phyloP scores from a whole-genome alignment of 1,140 invertebrate genomes.

The Akabosia matsudoensis region DNA sequence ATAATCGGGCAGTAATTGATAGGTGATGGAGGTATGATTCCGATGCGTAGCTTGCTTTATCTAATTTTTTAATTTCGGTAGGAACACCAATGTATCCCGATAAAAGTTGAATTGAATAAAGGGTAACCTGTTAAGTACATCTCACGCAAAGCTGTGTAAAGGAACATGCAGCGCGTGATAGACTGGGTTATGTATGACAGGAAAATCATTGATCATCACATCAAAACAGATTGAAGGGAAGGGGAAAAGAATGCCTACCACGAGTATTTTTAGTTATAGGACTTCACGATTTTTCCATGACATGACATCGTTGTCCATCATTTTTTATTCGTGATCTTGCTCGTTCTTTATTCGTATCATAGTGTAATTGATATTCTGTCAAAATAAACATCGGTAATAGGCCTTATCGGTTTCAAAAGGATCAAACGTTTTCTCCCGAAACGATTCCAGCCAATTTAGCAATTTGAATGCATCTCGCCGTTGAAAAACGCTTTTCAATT shows the following conservation, averaged over 20 bases:
- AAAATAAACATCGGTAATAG: conserved; percentile 19
- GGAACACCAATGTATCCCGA: no score
- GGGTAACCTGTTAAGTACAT: no score
- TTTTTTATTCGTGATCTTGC: neutral
- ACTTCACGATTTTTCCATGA: neutral
- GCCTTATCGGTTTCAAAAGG: conserved; percentile 1
- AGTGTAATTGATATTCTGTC: conserved; percentile 19
- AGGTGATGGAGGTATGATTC: no score
- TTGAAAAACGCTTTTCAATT: neutral
- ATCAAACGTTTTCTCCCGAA: neutral
- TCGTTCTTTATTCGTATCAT: conserved; percentile 8
- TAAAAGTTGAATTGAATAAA: no score
- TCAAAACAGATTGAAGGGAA: neutral
- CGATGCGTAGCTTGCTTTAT: no score
- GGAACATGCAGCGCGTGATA: neutral
- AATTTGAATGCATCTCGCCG: neutral
- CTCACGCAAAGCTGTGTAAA: no score
- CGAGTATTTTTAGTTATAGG: neutral
- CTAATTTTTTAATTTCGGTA: no score
- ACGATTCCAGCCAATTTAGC: neutral
- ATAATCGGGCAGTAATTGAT: no score
- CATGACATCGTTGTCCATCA: neutral
- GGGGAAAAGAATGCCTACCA: neutral
- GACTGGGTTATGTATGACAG: neutral
- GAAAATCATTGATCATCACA: neutral